Evolutionary conservation across 53 echinoderm and acorn worm genomes (phyloP).

Genomic region (Temnopleurus reevesii): DNA sequence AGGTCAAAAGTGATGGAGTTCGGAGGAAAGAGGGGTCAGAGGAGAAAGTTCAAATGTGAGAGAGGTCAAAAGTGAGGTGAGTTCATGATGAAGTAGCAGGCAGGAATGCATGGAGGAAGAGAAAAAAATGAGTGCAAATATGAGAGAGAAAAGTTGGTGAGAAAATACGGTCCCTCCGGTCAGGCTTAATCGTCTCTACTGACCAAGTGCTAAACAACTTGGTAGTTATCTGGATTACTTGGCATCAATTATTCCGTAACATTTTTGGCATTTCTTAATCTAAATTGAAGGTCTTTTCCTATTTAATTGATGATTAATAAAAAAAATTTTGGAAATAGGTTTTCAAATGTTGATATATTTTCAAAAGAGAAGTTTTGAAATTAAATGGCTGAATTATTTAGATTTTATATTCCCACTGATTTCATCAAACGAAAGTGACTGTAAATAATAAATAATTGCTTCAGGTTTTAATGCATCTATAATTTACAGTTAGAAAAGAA

Average conservation of each 20-base stretch:
- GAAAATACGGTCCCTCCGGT: conserved; percentile 27
- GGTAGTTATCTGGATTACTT: background rate
- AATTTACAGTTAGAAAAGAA: no score
- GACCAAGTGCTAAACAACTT: background rate
- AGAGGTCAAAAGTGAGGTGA: conserved; percentile 46
- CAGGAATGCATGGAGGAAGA: conserved; percentile 47
- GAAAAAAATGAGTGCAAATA: conserved; percentile 55
- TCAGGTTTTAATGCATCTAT: no score
- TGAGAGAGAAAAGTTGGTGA: conserved; percentile 55
- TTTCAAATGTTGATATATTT: background rate
- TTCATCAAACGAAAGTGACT: no score
- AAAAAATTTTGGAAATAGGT: background rate
- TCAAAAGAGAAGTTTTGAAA: no score
- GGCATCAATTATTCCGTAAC: background rate
- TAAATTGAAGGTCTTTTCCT: background rate
- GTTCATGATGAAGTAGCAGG: conserved; percentile 61
- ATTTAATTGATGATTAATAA: background rate
- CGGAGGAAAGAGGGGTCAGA: background rate
- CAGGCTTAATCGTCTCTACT: background rate
- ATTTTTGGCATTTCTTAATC: background rate
- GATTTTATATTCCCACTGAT: no score
- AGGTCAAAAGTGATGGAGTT: conserved; percentile 48
- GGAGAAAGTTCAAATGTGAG: background rate
- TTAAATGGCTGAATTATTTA: no score
- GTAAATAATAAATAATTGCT: no score